Conservation (phyloP, 1,140 invertebrate species). For the Bemisia tabaci region DNA sequence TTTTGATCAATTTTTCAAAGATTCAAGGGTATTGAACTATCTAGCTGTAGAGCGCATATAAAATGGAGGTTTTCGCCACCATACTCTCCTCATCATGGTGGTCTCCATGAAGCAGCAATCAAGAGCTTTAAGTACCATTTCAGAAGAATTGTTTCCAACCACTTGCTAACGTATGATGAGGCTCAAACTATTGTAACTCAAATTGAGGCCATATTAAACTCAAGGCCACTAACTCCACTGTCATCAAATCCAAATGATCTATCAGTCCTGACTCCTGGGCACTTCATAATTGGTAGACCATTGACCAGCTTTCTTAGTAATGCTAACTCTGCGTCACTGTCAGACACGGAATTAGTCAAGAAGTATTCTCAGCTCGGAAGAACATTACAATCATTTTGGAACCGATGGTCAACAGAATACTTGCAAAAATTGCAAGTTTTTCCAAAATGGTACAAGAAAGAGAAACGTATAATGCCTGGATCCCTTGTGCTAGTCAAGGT, state of each 20-base stretch:
- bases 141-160: slow-evolving; percentile 19
- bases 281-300: slow-evolving; percentile 22
- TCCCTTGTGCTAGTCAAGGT: no score
- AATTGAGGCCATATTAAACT: slow-evolving; percentile 20
- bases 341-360: no score
- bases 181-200: slow-evolving; percentile 15
- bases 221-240: slow-evolving; percentile 16
- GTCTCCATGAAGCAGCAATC: slow-evolving; percentile 25
- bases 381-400: background rate
- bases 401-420: background rate
- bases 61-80: slow-evolving; percentile 25
- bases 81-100: slow-evolving; percentile 21
- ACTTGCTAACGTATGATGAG: slow-evolving; percentile 16
- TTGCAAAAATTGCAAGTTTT: background rate
- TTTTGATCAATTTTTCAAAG: background rate
- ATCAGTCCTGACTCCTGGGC: slow-evolving; percentile 17
- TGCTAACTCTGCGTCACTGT: no score
- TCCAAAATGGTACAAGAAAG: background rate
- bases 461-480: no score
- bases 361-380: no score
- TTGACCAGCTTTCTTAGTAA: slow-evolving; percentile 13
- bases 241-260: slow-evolving; percentile 14
- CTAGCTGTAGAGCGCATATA: slow-evolving; percentile 8
- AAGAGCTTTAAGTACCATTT: no score
- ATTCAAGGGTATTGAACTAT: no score